Evolutionary conservation across 2,113 vertebrate species (phyloP), one percentile per base, ranked within the genome.

Genomic region (Orientallactaga bullata): DNA sequence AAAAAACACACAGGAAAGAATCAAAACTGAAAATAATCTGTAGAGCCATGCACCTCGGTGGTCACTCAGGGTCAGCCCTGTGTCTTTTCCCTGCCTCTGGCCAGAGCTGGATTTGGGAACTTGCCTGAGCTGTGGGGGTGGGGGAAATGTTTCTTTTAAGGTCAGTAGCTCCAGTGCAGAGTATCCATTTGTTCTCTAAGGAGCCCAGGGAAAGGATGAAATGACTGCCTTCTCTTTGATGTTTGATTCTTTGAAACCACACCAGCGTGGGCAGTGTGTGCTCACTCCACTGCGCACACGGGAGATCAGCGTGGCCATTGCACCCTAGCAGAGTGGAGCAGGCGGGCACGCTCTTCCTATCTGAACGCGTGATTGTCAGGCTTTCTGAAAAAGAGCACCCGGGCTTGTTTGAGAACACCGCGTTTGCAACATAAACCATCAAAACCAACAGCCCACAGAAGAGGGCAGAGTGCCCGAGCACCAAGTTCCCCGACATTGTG

Each of bases 341-440:
- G 23, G 12, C 76, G 37, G 32, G n/a, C n/a, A n/a, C n/a, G n/a
- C n/a, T n/a, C n/a, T n/a, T n/a, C n/a, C n/a, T n/a, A n/a, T n/a
- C n/a, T n/a, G n/a, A n/a, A n/a, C n/a, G n/a, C n/a, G n/a, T n/a
- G 30, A 39, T 26, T 26, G 90, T 13, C 28, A 55, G 61, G 26
- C 47, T 72, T 80, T 82, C 28, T 63, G 3, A 39, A 55, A 74
- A 30, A 65, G 73, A 71, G 90, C 47, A 2, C 7, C 4, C 1
- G 83, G 1, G 26, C 1, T 94, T 89, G 37, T 89, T 89, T 60
- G 84, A 83, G 85, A 96, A 93, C 60, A 95, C 88, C 85, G 37
- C 15, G 80, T 93, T 73, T 95, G 93, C 92, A 95, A 37, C 93
- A 83, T 89, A 94, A 94, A 55, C 92, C 68, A 58, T 96, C 84